Evolutionary conservation across 2,888 invertebrate species (phyloP).

Genomic region (Athalia circularis): DNA sequence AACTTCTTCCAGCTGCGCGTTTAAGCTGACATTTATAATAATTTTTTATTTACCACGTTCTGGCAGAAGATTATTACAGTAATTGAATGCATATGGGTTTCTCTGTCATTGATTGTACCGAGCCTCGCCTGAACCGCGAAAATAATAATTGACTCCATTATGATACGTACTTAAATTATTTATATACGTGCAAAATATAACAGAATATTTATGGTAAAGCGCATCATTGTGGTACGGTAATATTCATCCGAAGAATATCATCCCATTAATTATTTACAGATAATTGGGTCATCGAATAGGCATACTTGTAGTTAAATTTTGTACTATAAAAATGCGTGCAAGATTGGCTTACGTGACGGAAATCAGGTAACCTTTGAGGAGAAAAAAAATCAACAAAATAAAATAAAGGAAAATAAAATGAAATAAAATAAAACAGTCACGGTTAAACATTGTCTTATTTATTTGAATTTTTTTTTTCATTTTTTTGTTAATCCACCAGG

Average conservation of each 20-base stretch:
- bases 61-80: conserved; percentile 38
- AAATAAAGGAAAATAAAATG: too few relatives aligned
- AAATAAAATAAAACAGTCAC: not conserved
- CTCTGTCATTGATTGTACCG: conserved; percentile 30
- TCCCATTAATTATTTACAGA: not conserved
- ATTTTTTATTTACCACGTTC: conserved; percentile 42
- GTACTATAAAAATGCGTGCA: too few relatives aligned
- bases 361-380: not conserved
- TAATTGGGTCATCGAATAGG: not conserved
- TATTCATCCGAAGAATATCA: not conserved
- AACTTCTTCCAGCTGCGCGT: conserved; percentile 12
- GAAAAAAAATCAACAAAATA: too few relatives aligned
- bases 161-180: not conserved
- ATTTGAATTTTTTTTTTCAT: too few relatives aligned
- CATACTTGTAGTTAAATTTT: too few relatives aligned
- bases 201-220: not conserved
- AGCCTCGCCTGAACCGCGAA: conserved; percentile 36
- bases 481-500: conserved; percentile 18
- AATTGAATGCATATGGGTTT: conserved; percentile 30
- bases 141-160: conserved; percentile 30
- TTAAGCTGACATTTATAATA: conserved; percentile 33
- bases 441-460: not conserved
- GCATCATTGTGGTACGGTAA: conserved; percentile 1
- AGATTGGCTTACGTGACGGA: conserved; percentile 18
- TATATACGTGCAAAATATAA: not conserved